These are phyloP conservation scores for Notolepis coatsorum DNA, from an alignment of 2,797 vertebrate species.

Conservation along the genomic window DNA sequence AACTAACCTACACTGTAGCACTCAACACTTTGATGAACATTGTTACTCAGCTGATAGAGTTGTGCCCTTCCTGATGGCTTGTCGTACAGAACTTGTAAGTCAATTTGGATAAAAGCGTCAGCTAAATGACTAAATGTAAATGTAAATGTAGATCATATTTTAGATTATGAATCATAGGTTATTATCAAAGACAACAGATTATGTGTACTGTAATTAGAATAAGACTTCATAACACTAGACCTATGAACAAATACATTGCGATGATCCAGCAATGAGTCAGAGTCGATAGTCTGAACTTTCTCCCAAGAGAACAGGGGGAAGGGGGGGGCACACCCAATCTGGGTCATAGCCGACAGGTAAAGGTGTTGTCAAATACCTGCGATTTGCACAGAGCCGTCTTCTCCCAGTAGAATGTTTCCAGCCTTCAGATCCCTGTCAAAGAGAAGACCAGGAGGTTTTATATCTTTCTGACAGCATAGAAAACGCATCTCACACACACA, in stretches of 20 bases:
- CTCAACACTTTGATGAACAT: no score
- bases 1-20: no score
- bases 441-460: constrained; percentile 56
- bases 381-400: constrained; percentile 97
- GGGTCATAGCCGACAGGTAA: constrained; percentile 21
- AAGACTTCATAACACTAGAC: no score
- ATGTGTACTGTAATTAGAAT: neutral
- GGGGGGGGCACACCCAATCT: constrained; percentile 23
- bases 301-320: neutral
- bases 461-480: constrained; percentile 2
- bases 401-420: constrained; percentile 98
- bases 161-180: no score
- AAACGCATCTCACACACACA: neutral
- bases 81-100: no score
- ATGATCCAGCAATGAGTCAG: neutral
- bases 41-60: no score
- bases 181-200: neutral
- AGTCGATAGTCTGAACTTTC: neutral
- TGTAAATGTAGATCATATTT: no score
- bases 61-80: no score
- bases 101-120: no score
- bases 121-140: no score
- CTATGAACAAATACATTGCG: neutral
- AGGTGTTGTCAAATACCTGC: constrained; percentile 86
- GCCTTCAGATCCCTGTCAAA: constrained; percentile 95